phyloP scores from a whole-genome alignment of 2,113 vertebrate species.

The Sceloporus undulatus region DNA sequence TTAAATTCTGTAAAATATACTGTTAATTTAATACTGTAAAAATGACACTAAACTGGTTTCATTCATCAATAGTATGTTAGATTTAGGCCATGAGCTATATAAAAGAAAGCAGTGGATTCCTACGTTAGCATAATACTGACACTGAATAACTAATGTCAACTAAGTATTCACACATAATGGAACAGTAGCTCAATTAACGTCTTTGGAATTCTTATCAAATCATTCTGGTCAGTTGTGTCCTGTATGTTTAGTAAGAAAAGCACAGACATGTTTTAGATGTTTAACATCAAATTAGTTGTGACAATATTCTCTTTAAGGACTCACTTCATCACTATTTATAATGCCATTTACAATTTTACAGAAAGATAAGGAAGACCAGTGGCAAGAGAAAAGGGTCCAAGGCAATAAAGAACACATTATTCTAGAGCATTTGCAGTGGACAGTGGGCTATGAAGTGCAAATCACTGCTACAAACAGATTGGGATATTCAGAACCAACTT shows the following conservation, averaged over 20 bases:
- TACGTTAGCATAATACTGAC: no score
- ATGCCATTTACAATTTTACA: slow-evolving; percentile 61
- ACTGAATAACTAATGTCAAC: no score
- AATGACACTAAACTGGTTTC: no score
- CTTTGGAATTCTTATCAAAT: no score
- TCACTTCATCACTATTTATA: slow-evolving; percentile 14
- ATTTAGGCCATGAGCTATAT: no score
- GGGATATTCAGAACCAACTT: slow-evolving; percentile 94
- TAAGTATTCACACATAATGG: no score
- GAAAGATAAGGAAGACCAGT: slow-evolving; percentile 97
- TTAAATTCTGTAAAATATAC: no score
- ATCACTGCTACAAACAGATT: slow-evolving; percentile 96
- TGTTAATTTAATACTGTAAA: no score
- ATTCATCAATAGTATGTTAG: no score
- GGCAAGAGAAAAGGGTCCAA: slow-evolving; percentile 95
- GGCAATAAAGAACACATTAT: slow-evolving; percentile 93
- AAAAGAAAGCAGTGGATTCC: no score
- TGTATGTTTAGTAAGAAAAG: not conserved
- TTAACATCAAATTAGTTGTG: not conserved
- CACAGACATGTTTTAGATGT: not conserved
- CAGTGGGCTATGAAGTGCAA: slow-evolving; percentile 95
- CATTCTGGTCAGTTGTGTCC: no score
- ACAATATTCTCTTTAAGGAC: not conserved
- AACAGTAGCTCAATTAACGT: no score
- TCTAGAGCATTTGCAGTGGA: slow-evolving; percentile 96